Evolutionary conservation across 2,797 vertebrate genomes (phyloP).

Genomic region (Premnoplex brunnescens): DNA sequence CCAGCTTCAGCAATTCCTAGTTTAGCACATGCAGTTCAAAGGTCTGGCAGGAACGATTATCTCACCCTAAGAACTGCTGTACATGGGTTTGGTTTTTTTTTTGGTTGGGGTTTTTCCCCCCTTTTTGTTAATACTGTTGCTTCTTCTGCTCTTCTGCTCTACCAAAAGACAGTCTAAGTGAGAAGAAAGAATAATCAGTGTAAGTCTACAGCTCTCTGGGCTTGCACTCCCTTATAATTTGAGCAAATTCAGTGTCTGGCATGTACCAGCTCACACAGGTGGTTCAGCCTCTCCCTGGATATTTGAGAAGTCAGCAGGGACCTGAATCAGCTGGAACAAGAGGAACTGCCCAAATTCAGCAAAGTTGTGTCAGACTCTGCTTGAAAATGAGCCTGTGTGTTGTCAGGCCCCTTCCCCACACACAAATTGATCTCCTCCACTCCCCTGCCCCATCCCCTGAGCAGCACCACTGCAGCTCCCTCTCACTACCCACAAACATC

Average conservation of each 20-base stretch:
- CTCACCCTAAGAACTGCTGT: not conserved
- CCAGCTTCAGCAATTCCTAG: not conserved
- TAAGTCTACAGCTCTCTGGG: not conserved
- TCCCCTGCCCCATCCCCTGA: not conserved
- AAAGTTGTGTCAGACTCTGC: not conserved
- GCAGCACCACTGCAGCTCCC: not conserved
- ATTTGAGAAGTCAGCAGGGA: not conserved
- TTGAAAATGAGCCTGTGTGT: not conserved
- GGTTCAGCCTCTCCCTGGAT: not conserved
- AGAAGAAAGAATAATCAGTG: not conserved
- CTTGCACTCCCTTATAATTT: not conserved
- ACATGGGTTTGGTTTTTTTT: not conserved
- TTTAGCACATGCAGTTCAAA: not conserved
- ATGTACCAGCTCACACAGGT: not conserved
- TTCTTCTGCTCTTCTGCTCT: not conserved
- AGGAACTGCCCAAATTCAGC: not conserved
- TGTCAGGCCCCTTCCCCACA: not conserved
- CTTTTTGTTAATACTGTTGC: not conserved
- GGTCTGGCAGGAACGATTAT: not conserved
- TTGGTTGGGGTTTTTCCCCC: accelerated
- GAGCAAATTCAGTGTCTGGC: not conserved
- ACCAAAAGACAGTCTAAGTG: not conserved
- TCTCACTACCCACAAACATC: not conserved
- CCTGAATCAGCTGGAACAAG: not conserved
- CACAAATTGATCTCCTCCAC: accelerated